These are phyloP conservation scores for Liodrosophila aerea DNA, from an alignment of 2,888 invertebrate species.

Conservation along the genomic window DNA sequence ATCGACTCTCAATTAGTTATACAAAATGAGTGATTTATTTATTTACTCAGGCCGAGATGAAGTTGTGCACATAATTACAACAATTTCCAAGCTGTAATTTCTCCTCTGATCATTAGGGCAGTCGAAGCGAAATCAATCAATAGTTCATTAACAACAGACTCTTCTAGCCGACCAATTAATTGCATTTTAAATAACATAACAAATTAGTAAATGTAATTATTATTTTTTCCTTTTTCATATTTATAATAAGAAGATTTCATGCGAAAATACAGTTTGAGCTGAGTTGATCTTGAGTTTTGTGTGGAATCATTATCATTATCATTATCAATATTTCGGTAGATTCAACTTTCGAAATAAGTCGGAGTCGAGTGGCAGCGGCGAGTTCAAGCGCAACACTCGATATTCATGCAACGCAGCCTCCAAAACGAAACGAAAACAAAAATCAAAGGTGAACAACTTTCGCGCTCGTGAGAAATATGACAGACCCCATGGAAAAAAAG, in stretches of 20 bases:
- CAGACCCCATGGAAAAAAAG: slow-evolving; percentile 34
- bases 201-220: slow-evolving; percentile 12
- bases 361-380: slow-evolving; percentile 28
- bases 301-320: slow-evolving; percentile 43
- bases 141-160: slow-evolving; percentile 27
- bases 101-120: slow-evolving; percentile 24
- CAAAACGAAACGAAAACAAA: slow-evolving; percentile 46
- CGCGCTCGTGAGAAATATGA: slow-evolving; percentile 76
- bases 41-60: slow-evolving; percentile 5
- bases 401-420: slow-evolving; percentile 62
- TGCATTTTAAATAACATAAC: slow-evolving; percentile 30
- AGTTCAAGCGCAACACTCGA: slow-evolving; percentile 63
- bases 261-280: slow-evolving; percentile 15
- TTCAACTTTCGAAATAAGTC: slow-evolving; percentile 62
- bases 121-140: slow-evolving; percentile 41
- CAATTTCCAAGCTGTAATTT: slow-evolving; percentile 8
- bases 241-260: slow-evolving; percentile 16
- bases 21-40: slow-evolving; percentile 15
- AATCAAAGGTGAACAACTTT: slow-evolving; percentile 76
- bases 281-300: slow-evolving; percentile 16
- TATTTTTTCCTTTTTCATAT: background rate
- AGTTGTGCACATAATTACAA: slow-evolving; percentile 15
- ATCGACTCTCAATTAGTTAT: slow-evolving; percentile 4
- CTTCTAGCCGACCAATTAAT: slow-evolving; percentile 31
- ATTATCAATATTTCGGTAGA: slow-evolving; percentile 23